Percentiles rank a stretch among this genome's conserved stretches.
Evolutionary conservation across 2,797 vertebrate genomes (phyloP).

Genomic region (Glyptemys insculpta): DNA sequence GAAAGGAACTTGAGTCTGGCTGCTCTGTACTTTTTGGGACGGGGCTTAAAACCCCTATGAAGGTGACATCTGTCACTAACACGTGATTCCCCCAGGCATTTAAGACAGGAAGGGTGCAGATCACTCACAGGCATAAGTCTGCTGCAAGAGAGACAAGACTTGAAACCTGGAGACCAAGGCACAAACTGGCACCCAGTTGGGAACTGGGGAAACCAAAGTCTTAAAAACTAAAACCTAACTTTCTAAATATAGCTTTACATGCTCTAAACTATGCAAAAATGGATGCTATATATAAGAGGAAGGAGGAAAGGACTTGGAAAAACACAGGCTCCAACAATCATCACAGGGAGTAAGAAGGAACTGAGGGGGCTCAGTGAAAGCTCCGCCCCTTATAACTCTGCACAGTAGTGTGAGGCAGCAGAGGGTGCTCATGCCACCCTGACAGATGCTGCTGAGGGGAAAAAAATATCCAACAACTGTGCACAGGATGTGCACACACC

Average conservation of each 20-base stretch:
- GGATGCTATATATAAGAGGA: too few species aligned
- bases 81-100: background rate
- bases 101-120: background rate
- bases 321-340: background rate
- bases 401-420: background rate
- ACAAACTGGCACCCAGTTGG: too few species aligned
- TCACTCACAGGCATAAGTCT: background rate
- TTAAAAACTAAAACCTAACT: too few species aligned
- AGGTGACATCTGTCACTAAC: background rate
- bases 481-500: too few species aligned
- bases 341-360: background rate
- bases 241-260: background rate
- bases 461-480: background rate
- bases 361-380: background rate
- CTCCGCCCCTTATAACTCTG: background rate
- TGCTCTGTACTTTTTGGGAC: background rate
- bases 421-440: background rate
- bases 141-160: too few species aligned
- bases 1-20: background rate
- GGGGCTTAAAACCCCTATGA: background rate
- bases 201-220: background rate
- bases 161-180: too few species aligned
- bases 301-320: background rate
- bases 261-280: background rate
- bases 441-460: background rate